Conservation (phyloP, 1,140 invertebrate genomes). For the Zaprionus capensis region DNA sequence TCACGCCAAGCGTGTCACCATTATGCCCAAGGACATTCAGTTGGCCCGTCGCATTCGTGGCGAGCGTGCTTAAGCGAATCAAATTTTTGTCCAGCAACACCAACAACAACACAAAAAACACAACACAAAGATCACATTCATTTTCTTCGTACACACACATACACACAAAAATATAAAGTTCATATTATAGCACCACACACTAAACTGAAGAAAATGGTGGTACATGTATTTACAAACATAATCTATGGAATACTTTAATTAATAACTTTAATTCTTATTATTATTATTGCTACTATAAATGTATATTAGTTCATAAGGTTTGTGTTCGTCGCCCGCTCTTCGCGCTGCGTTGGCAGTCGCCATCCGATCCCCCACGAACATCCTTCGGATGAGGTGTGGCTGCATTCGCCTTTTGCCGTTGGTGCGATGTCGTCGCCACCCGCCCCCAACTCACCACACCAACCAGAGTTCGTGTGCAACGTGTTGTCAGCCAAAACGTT, state of each 20-base stretch:
- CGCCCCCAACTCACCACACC: background rate
- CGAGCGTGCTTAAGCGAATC: conserved; percentile 87
- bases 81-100: conserved; percentile 14
- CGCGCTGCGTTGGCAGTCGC: conserved; percentile 11
- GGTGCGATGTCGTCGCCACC: conserved; percentile 18
- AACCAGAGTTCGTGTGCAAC: conserved; percentile 12
- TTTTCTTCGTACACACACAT: conserved; percentile 14
- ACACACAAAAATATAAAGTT: background rate
- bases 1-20: conserved; percentile 96
- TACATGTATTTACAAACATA: conserved; percentile 36
- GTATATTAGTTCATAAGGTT: conserved; percentile 68
- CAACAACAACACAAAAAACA: conserved; percentile 23
- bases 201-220: background rate
- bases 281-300: conserved; percentile 69
- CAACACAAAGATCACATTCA: conserved; percentile 41
- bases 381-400: background rate
- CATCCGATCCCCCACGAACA: background rate
- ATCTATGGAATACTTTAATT: conserved; percentile 44
- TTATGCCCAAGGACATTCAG: conserved; percentile 97
- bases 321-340: conserved; percentile 26
- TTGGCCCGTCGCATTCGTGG: conserved; percentile 91
- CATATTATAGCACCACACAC: background rate
- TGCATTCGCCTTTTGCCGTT: conserved; percentile 9
- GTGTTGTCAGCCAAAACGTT: conserved; percentile 18
- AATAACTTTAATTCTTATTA: conserved; percentile 56